phyloP scores from a whole-genome alignment of 2,113 vertebrate genomes.

The Rhodinocichla rosea region DNA sequence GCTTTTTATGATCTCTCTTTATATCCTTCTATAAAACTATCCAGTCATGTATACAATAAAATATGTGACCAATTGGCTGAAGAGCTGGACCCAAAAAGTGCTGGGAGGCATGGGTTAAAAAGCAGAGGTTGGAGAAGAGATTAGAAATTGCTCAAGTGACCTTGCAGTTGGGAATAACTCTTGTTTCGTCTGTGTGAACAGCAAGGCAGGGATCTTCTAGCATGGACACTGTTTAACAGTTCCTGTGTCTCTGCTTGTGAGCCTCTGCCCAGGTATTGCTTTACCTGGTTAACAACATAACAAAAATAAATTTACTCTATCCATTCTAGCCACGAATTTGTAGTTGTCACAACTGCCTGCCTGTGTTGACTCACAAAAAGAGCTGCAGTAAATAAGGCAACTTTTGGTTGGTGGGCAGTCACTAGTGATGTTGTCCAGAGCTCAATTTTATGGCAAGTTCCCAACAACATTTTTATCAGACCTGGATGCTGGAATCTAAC shows the following conservation, averaged over 20 bases:
- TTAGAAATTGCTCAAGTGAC: background rate
- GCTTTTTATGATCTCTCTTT: background rate
- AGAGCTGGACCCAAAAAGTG: accelerated
- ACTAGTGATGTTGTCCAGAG: background rate
- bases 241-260: background rate
- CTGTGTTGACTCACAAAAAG: background rate
- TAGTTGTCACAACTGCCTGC: background rate
- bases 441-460: background rate
- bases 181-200: no score
- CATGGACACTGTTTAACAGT: background rate
- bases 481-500: background rate
- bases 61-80: background rate
- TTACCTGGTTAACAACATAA: background rate
- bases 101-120: background rate
- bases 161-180: background rate
- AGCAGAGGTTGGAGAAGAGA: background rate
- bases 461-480: background rate
- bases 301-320: background rate
- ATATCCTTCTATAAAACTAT: background rate
- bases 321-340: background rate
- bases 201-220: background rate
- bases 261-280: background rate
- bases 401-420: background rate
- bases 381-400: background rate
- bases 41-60: no score